Conservation (phyloP, 2,888 invertebrate genomes). For the Polylopha cassiicola region DNA sequence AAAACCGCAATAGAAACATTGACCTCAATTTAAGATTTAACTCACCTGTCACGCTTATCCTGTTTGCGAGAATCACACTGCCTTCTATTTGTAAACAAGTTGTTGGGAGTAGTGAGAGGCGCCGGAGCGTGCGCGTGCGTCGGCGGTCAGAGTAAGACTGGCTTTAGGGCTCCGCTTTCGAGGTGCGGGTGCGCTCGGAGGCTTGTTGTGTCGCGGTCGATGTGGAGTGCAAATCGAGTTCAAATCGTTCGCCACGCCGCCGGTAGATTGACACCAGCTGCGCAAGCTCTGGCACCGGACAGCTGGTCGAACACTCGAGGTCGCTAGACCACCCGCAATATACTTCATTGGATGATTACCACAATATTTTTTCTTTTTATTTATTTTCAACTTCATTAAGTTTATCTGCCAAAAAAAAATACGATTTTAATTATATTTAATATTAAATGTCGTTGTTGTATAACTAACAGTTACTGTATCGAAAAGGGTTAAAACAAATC, state of each 20-base stretch:
- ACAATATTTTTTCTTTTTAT: no score
- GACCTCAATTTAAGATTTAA: slow-evolving; percentile 52
- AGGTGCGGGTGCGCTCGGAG: no score
- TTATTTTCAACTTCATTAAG: no score
- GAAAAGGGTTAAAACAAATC: no score
- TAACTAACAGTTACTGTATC: no score
- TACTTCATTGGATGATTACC: no score
- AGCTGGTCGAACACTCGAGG: slow-evolving; percentile 25
- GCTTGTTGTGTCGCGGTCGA: no score
- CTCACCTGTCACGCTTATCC: slow-evolving; percentile 65
- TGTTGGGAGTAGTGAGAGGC: slow-evolving; percentile 25
- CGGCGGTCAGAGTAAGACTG: slow-evolving; percentile 55
- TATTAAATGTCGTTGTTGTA: no score
- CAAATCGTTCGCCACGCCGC: slow-evolving; percentile 11
- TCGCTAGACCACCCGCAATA: slow-evolving; percentile 36
- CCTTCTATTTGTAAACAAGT: slow-evolving; percentile 65
- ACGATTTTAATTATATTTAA: no score
- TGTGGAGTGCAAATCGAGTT: slow-evolving; percentile 14
- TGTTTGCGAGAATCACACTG: slow-evolving; percentile 50
- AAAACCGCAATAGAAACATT: slow-evolving; percentile 40
- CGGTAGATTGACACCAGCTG: slow-evolving; percentile 18
- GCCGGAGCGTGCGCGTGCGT: slow-evolving; percentile 44
- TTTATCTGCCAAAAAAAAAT: no score
- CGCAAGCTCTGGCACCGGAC: slow-evolving; percentile 26
- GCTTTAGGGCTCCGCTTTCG: no score